These are phyloP conservation scores for Phrynocephalus forsythii DNA, from an alignment of 2,797 vertebrate genomes.

Conservation along the genomic window DNA sequence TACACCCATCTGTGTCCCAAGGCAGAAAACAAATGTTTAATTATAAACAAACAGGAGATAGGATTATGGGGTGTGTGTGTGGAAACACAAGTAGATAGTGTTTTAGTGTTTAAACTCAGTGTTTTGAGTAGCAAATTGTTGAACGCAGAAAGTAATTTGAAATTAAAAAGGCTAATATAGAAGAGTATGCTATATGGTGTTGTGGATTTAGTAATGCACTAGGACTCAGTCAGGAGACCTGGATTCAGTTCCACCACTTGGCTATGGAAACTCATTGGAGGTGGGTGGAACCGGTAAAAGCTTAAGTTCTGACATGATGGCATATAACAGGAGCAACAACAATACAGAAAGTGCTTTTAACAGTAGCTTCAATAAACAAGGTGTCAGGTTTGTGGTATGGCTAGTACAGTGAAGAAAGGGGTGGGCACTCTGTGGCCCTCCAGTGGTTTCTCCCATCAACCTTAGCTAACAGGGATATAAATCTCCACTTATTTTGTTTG, in stretches of 20 bases:
- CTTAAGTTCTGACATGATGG: too few species aligned
- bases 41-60: conserved; percentile 20
- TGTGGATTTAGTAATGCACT: too few species aligned
- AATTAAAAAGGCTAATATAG: conserved; percentile 15
- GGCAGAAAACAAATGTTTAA: conserved; percentile 46
- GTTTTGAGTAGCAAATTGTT: not conserved
- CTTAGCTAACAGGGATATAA: too few species aligned
- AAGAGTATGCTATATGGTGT: too few species aligned
- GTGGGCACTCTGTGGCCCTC: not conserved
- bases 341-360: not conserved
- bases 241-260: too few species aligned
- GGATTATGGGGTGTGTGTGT: not conserved
- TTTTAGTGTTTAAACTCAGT: conserved; percentile 31
- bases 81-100: not conserved
- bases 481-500: too few species aligned
- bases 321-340: too few species aligned
- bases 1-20: conserved; percentile 42
- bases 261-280: too few species aligned
- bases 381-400: not conserved
- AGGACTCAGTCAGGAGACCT: too few species aligned
- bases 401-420: rapidly evolving
- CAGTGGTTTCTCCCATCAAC: not conserved
- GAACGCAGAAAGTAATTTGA: conserved; percentile 2
- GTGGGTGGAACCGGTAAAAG: too few species aligned
- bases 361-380: conserved; percentile 21